Evolutionary conservation across 2,888 invertebrate genomes (phyloP).

Genomic region (Ophonus ardosiacus): DNA sequence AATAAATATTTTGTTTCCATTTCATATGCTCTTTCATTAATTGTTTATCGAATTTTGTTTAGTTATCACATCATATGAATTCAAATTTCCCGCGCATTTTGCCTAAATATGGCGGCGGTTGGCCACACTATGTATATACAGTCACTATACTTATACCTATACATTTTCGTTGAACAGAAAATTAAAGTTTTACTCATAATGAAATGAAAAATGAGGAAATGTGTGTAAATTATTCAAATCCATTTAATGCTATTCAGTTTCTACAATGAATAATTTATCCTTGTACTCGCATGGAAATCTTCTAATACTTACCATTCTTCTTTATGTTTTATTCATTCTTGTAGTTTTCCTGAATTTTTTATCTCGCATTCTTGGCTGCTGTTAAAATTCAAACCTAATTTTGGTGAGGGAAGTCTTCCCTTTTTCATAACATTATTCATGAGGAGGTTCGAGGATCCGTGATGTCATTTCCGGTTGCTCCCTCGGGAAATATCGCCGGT

Average conservation of each 20-base stretch:
- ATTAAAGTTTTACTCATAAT: not conserved
- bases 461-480: conserved; percentile 61
- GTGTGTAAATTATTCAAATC: not conserved
- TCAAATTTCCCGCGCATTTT: too few species aligned
- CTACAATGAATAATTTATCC: not conserved
- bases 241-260: not conserved
- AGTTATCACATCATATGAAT: too few species aligned
- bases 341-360: conserved; percentile 48
- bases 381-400: conserved; percentile 64
- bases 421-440: conserved; percentile 62
- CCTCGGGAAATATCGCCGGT: conserved; percentile 63
- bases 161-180: too few species aligned
- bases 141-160: too few species aligned
- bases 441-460: conserved; percentile 55
- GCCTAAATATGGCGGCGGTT: too few species aligned
- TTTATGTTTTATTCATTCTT: conserved; percentile 44
- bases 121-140: too few species aligned
- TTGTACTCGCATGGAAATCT: not conserved
- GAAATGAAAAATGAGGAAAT: not conserved
- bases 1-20: too few species aligned
- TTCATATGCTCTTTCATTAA: too few species aligned
- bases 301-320: not conserved
- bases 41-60: too few species aligned
- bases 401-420: conserved; percentile 52
- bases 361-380: conserved; percentile 47